Evolutionary conservation across 2,113 vertebrate species (phyloP).

Genomic region (Psittacara wagleri): DNA sequence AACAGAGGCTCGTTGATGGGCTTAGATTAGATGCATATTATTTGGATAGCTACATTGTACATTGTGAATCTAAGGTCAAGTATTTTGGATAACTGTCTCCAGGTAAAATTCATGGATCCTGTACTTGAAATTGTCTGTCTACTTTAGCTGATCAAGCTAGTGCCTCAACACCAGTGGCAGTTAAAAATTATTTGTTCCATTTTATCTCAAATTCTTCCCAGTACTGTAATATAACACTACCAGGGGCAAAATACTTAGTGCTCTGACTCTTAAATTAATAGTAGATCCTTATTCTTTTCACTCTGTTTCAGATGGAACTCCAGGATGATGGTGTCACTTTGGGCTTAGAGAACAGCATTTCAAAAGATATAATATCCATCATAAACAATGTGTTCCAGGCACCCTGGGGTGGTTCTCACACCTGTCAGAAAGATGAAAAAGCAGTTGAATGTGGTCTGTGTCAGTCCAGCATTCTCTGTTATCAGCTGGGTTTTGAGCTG

Average conservation of each 20-base stretch:
- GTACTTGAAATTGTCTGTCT: neutral
- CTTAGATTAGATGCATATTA: neutral
- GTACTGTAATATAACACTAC: neutral
- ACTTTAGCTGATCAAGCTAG: neutral
- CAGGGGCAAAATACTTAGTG: neutral
- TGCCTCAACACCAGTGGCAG: neutral
- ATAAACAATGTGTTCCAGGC: conserved; percentile 98
- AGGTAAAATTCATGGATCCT: neutral
- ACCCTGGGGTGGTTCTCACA: conserved; percentile 97
- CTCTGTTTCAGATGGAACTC: conserved; percentile 91
- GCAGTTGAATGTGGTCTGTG: conserved; percentile 91
- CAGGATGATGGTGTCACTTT: conserved; percentile 95
- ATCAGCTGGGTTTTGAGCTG: conserved; percentile 95
- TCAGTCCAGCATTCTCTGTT: conserved; percentile 98
- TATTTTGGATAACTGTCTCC: neutral
- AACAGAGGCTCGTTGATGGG: neutral
- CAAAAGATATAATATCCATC: conserved; percentile 95
- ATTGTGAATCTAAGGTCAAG: neutral
- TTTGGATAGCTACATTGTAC: neutral
- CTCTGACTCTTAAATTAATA: neutral
- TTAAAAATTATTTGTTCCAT: neutral
- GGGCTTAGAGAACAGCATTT: conserved; percentile 92
- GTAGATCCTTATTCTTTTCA: neutral
- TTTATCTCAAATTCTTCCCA: neutral
- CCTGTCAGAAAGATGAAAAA: conserved; percentile 96